Percentiles rank a stretch among this genome's conserved stretches.
Conservation (phyloP, 2,797 vertebrate genomes). For the Anguilla obscura region DNA sequence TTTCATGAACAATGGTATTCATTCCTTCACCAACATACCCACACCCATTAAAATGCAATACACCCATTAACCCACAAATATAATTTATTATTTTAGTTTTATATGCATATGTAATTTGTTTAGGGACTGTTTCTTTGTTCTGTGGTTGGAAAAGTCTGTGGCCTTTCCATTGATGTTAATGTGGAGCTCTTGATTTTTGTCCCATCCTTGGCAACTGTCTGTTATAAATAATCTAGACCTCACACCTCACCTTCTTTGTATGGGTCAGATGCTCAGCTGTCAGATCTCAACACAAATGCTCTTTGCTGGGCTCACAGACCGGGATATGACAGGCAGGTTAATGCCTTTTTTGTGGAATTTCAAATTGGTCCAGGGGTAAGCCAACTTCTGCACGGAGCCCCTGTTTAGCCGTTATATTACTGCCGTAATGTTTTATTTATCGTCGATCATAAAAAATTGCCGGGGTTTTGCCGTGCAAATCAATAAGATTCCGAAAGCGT, state of each 20-base stretch:
- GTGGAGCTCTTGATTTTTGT: neutral
- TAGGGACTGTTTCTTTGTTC: neutral
- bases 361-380: slow-evolving; percentile 13
- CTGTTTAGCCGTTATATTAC: slow-evolving; percentile 30
- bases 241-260: slow-evolving; percentile 48
- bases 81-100: neutral
- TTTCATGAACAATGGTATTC: neutral
- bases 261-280: slow-evolving; percentile 55
- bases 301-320: slow-evolving; percentile 43
- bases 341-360: slow-evolving; percentile 43
- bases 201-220: slow-evolving; percentile 27
- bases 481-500: neutral
- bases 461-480: neutral
- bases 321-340: slow-evolving; percentile 53
- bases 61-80: neutral
- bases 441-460: neutral
- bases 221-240: slow-evolving; percentile 47
- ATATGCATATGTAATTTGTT: neutral
- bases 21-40: neutral
- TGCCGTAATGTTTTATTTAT: slow-evolving; percentile 34
- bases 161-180: neutral
- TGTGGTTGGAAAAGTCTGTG: neutral
- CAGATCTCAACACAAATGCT: slow-evolving; percentile 56
- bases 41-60: neutral
- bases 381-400: slow-evolving; percentile 9